Evolutionary conservation across 2,888 invertebrate genomes (phyloP).

Genomic region (Epinotia demarniana): DNA sequence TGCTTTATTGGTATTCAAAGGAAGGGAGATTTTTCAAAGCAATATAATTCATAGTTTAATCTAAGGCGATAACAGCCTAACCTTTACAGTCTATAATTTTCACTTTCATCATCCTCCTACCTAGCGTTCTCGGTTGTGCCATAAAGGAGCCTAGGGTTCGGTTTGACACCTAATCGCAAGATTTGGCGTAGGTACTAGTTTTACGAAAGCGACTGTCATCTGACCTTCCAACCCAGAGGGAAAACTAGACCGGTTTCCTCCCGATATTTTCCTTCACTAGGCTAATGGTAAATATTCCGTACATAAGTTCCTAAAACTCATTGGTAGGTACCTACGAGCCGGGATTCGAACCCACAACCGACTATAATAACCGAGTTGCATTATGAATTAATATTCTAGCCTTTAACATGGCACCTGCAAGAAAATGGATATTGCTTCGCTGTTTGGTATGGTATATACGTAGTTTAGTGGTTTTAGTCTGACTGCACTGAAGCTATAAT

Average conservation of each 20-base stretch:
- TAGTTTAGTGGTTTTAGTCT: background rate
- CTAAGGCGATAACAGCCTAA: background rate
- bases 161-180: too few relatives aligned
- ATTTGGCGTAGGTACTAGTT: too few relatives aligned
- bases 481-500: background rate
- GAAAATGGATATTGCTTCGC: background rate
- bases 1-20: conserved; percentile 9
- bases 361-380: background rate
- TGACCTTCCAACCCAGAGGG: too few relatives aligned
- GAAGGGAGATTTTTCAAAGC: background rate
- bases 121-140: too few relatives aligned
- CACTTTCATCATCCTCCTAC: background rate
- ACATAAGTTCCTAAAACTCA: too few relatives aligned
- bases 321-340: too few relatives aligned
- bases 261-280: too few relatives aligned
- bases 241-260: too few relatives aligned
- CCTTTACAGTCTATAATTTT: background rate
- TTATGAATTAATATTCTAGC: background rate
- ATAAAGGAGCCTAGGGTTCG: too few relatives aligned
- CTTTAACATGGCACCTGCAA: background rate
- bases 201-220: too few relatives aligned
- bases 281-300: too few relatives aligned
- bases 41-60: background rate
- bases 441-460: background rate
- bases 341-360: too few relatives aligned